A percentile compares a stretch with the other conserved stretches of the same genome.
phyloP scores from a whole-genome alignment of 2,113 vertebrate species.

The Lepidothrix coronata region DNA sequence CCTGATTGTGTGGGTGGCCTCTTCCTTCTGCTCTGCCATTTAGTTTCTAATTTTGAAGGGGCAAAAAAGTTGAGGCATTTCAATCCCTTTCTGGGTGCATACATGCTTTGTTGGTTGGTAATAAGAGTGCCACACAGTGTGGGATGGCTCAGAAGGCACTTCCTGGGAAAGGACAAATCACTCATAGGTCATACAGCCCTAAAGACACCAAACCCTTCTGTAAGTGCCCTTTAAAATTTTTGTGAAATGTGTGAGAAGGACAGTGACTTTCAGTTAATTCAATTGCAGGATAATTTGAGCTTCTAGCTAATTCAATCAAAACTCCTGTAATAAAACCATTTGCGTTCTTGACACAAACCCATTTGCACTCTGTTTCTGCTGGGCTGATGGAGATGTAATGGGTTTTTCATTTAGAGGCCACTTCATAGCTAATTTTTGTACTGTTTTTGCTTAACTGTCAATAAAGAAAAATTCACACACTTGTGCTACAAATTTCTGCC shows the following conservation, averaged over 20 bases:
- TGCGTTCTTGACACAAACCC: background rate
- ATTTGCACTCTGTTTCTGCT: background rate
- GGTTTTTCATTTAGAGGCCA: constrained; percentile 17
- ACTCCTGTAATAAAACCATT: background rate
- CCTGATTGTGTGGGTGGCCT: background rate
- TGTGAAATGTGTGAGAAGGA: constrained; percentile 17
- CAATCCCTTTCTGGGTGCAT: background rate
- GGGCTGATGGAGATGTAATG: background rate
- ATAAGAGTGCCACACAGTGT: background rate
- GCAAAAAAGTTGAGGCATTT: background rate
- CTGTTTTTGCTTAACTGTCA: background rate
- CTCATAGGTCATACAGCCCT: background rate
- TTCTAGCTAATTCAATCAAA: constrained; percentile 25
- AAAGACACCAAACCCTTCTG: background rate
- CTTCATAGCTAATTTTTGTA: constrained; percentile 27
- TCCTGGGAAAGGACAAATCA: background rate
- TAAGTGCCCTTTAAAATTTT: background rate
- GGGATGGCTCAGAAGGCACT: background rate
- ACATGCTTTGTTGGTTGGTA: background rate
- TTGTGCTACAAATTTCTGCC: constrained; percentile 5
- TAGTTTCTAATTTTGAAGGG: background rate
- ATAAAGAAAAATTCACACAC: background rate
- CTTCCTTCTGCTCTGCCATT: background rate
- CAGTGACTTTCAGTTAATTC: constrained; percentile 11
- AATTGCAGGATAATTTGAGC: constrained; percentile 7